Evolutionary conservation across 2,888 invertebrate species (phyloP).

Genomic region (Amitus sp.): DNA sequence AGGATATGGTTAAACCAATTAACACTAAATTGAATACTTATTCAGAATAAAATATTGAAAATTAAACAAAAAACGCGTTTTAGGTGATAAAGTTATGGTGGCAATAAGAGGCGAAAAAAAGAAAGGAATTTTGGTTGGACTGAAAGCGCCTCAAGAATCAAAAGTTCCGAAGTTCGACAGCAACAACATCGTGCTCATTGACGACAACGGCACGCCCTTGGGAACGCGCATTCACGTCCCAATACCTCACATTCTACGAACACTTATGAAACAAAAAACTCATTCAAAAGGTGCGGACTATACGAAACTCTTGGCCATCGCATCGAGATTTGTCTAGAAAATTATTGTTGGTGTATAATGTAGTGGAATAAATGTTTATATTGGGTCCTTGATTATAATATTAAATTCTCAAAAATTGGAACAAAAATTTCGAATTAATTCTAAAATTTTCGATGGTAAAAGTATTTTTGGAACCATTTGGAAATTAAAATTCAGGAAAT

Average conservation of each 20-base stretch:
- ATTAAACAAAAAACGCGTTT: no score
- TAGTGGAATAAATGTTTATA: background rate
- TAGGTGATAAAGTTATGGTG: constrained; percentile 89
- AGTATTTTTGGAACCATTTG: no score
- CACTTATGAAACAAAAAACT: constrained; percentile 83
- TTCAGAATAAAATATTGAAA: no score
- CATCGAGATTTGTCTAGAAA: constrained; percentile 83
- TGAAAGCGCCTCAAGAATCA: constrained; percentile 82
- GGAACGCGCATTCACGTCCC: constrained; percentile 97
- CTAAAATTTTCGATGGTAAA: no score
- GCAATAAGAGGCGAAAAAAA: constrained; percentile 97
- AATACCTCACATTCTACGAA: constrained; percentile 88
- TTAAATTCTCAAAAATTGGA: no score
- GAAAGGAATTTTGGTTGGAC: constrained; percentile 89
- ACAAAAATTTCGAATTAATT: no score
- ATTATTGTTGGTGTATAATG: background rate
- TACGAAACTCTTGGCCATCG: constrained; percentile 90
- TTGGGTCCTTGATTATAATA: no score
- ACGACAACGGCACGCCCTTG: constrained; percentile 92
- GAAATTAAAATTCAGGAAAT: no score
- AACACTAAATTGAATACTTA: no score
- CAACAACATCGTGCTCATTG: constrained; percentile 95
- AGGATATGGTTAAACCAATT: no score
- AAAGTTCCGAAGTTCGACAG: constrained; percentile 92
- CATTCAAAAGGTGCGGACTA: constrained; percentile 87